Evolutionary conservation across 2,797 vertebrate species (phyloP), one percentile per base, ranked within the genome.

Genomic region (Pygocentrus nattereri): DNA sequence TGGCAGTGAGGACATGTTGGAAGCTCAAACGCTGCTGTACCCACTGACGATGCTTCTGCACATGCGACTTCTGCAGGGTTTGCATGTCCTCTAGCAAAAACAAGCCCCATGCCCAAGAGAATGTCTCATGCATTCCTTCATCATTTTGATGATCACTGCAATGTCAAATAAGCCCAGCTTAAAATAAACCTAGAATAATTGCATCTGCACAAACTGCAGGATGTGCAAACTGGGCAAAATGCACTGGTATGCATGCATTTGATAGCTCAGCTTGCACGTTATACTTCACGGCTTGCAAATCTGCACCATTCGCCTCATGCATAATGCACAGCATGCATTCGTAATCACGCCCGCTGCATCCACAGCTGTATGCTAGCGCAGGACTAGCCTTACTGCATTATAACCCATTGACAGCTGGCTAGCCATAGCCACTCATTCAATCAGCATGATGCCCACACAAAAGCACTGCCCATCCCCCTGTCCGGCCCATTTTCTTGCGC

Each of bases 381-480:
- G 67, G 10, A 67, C 16, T n/a, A 21, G 27, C 25, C 31, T 21
- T 18, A 21, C 18, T 56, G 50, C 19, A 27, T 16, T 74, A 61
- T 10, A 52, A 15, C 30, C 52, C 31, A 3, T 25, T 12, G 34
- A 47, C 54, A n/a, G 62, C 50, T 15, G 23, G 41, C 38, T 78
- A 85, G 69, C 74, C 71, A 74, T 76, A 82, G 50, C 82, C 70
- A 62, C 49, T 68, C n/a, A n/a, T n/a, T 31, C 68, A 71, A 70
- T 79, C 62, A 64, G 76, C 31, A 5, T 21, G n/a, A 52, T n/a
- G 65, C 15, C 41, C 31, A 18, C 23, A 82, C 79, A 82, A 81
- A 80, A 75, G 44, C 73, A 70, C 64, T 50, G 44, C 72, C 81
- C 83, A 75, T 80, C 87, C 83, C 82, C 41, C 76, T 11, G 23